Percentiles rank a stretch among this genome's conserved stretches.
Conservation (phyloP, 2,113 vertebrate genomes). For the Salvator merianae region DNA sequence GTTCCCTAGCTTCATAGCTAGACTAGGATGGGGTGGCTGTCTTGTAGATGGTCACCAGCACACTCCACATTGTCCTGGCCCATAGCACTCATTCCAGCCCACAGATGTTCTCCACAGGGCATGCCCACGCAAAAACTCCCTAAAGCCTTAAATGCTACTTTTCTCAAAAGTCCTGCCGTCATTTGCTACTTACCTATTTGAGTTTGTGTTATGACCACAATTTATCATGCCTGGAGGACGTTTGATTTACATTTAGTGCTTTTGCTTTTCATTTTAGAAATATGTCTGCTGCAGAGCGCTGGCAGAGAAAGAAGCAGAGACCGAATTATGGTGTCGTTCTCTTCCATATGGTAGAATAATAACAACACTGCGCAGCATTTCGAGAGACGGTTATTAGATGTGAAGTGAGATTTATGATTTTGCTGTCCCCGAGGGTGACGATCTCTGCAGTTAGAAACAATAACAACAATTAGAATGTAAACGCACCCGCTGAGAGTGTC, state of each 20-base stretch:
- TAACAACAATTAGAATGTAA: constrained; percentile 3
- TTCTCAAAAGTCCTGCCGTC: not conserved
- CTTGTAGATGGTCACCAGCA: not conserved
- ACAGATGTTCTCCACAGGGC: not conserved
- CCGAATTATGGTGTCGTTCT: not conserved
- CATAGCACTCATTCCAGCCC: not conserved
- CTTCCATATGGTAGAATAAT: not conserved
- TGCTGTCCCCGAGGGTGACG: not conserved
- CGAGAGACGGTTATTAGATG: constrained; percentile 3
- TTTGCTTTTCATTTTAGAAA: not conserved
- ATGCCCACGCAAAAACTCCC: not conserved
- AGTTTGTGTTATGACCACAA: not conserved
- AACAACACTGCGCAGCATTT: not conserved
- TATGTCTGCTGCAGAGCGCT: not conserved
- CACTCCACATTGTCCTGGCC: not conserved
- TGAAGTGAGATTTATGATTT: constrained; percentile 18
- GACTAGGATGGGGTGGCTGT: too few relatives aligned
- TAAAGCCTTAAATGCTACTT: not conserved
- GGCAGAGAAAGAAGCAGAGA: not conserved
- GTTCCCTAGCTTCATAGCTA: too few relatives aligned
- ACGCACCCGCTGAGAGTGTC: constrained; percentile 9
- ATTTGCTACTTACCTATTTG: not conserved
- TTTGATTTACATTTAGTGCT: not conserved
- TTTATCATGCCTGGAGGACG: not conserved
- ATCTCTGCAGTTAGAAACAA: constrained; percentile 1